Percentiles rank a stretch among this genome's conserved stretches.
Evolutionary conservation across 2,113 vertebrate species (phyloP).

Genomic region (Baryphthengus martii): DNA sequence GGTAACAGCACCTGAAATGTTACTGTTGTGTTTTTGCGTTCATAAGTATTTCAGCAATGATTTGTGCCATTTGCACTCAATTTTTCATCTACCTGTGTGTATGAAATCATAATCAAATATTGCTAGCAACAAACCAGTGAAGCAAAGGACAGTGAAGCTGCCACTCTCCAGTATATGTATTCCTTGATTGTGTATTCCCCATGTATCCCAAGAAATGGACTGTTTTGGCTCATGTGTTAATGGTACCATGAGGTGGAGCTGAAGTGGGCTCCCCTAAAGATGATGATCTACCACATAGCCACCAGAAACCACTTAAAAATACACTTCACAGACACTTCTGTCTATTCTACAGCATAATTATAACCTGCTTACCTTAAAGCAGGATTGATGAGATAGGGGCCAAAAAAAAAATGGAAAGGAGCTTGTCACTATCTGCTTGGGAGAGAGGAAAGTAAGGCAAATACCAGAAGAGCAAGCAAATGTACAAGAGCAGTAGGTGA

Average conservation of each 20-base stretch:
- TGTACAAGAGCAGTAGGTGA: background rate
- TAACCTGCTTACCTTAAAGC: background rate
- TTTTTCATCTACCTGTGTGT: background rate
- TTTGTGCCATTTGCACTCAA: slow-evolving; percentile 10
- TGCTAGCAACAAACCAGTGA: background rate
- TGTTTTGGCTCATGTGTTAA: background rate
- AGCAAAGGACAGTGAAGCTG: background rate
- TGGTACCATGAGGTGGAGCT: background rate
- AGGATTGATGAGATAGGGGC: background rate
- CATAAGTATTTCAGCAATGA: slow-evolving; percentile 26
- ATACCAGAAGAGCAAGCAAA: background rate
- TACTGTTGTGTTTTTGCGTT: background rate
- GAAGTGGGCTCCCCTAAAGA: background rate
- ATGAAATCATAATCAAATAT: background rate
- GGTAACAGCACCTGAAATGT: background rate
- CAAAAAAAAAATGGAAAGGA: background rate
- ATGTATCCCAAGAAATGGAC: background rate
- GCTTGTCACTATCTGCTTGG: background rate
- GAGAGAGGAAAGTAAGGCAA: background rate
- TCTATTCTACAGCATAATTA: background rate
- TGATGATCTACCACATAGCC: background rate
- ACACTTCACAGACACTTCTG: background rate
- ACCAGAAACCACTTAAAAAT: background rate
- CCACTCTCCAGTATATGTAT: background rate
- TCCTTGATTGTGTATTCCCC: background rate